Conservation (phyloP, 2,797 vertebrate genomes). For the Craterocephalus amniculus region DNA sequence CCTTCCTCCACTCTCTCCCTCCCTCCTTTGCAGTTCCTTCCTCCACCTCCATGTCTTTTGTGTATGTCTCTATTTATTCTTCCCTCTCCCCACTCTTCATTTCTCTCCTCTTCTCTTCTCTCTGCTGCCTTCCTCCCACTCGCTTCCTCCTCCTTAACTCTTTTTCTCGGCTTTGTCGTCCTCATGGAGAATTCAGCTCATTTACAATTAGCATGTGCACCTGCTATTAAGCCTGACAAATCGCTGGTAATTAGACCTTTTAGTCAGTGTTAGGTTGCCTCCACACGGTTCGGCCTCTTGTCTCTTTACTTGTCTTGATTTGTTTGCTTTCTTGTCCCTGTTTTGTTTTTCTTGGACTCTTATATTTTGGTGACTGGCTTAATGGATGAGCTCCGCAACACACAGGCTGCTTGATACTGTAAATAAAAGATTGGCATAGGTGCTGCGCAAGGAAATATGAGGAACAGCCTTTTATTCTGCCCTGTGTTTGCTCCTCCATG, state of each 20-base stretch:
- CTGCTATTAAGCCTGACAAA: constrained; percentile 85
- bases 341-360: constrained; percentile 34
- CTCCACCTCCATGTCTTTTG: constrained; percentile 79
- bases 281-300: constrained; percentile 36
- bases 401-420: constrained; percentile 13
- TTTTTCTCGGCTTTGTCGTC: constrained; percentile 51
- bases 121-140: constrained; percentile 70
- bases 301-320: constrained; percentile 17
- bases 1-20: constrained; percentile 36
- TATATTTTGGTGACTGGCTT: constrained; percentile 17
- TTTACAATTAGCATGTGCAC: constrained; percentile 83
- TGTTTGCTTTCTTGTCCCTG: constrained; percentile 5
- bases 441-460: constrained; percentile 38
- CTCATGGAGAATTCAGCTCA: constrained; percentile 70
- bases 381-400: constrained; percentile 31
- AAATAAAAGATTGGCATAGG: constrained; percentile 62
- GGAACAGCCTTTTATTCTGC: constrained; percentile 15
- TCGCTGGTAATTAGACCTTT: constrained; percentile 82
- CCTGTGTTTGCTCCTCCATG: constrained; percentile 36
- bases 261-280: constrained; percentile 60
- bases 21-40: constrained; percentile 69
- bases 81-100: constrained; percentile 63
- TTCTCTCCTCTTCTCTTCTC: constrained; percentile 60
- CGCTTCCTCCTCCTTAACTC: constrained; percentile 65
- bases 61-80: constrained; percentile 80